These are phyloP conservation scores for Oncorhynchus nerka DNA, from an alignment of 2,113 vertebrate genomes.

Conservation along the genomic window DNA sequence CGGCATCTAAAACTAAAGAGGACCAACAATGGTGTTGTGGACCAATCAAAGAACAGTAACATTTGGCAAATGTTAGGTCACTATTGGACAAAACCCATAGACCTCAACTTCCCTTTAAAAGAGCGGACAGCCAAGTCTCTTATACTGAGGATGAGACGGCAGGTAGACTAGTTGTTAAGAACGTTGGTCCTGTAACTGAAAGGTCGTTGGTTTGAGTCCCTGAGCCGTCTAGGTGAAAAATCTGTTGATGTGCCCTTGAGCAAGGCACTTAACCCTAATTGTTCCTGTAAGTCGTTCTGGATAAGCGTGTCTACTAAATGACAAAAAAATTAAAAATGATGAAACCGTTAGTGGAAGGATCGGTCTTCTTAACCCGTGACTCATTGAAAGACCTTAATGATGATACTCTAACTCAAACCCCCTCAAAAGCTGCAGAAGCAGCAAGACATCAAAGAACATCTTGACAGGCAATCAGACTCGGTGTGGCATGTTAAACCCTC, in stretches of 20 bases:
- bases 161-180: too few relatives aligned
- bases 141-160: slow-evolving; percentile 33
- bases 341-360: slow-evolving; percentile 36
- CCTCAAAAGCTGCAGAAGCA: slow-evolving; percentile 58
- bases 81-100: slow-evolving; percentile 41
- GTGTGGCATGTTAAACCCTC: slow-evolving; percentile 63
- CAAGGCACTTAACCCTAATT: too few relatives aligned
- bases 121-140: slow-evolving; percentile 27
- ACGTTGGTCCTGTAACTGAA: too few relatives aligned
- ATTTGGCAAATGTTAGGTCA: slow-evolving; percentile 42
- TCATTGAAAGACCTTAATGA: slow-evolving; percentile 65
- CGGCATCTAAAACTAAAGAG: background rate
- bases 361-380: slow-evolving; percentile 37
- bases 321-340: slow-evolving; percentile 20
- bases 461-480: slow-evolving; percentile 62
- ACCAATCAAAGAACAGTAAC: background rate
- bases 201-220: too few relatives aligned
- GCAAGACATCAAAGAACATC: slow-evolving; percentile 66
- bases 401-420: slow-evolving; percentile 46
- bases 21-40: background rate
- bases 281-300: too few relatives aligned
- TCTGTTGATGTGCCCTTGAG: too few relatives aligned
- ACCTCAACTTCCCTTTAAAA: slow-evolving; percentile 23
- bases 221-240: too few relatives aligned
- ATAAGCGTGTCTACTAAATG: too few relatives aligned